Conservation (phyloP, 2,797 vertebrate species). For the Gallinago nigripennis region DNA sequence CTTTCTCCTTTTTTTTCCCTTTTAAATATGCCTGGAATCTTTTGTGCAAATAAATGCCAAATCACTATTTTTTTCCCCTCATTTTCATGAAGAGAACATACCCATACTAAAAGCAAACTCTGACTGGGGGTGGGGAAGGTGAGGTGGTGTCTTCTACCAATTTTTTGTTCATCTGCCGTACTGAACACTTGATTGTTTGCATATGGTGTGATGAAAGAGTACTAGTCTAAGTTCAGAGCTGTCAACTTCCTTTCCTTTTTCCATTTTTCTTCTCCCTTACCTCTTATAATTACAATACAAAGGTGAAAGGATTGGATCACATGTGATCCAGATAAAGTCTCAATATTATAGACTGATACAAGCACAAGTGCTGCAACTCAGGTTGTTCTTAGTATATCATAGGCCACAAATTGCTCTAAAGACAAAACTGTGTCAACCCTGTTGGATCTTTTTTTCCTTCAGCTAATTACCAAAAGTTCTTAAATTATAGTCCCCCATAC, state of each 20-base stretch:
- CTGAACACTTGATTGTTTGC: neutral
- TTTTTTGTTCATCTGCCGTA: neutral
- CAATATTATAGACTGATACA: neutral
- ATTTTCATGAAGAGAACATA: neutral
- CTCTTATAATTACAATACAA: neutral
- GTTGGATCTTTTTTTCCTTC: neutral
- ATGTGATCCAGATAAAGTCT: neutral
- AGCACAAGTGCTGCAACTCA: neutral
- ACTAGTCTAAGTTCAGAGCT: neutral
- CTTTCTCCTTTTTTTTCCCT: neutral
- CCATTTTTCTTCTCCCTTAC: neutral
- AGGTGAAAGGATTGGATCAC: neutral
- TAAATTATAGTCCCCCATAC: neutral
- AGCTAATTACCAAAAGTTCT: neutral
- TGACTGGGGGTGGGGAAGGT: neutral
- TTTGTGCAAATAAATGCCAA: neutral
- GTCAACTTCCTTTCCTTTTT: neutral
- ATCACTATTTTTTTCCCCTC: neutral
- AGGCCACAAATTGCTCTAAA: neutral
- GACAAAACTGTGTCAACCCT: neutral
- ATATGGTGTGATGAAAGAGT: rapidly evolving
- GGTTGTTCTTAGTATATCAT: neutral
- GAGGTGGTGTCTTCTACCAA: neutral
- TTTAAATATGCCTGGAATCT: neutral
- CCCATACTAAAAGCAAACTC: neutral